Percentiles rank a stretch among this genome's conserved stretches.
These are phyloP conservation scores for Trichonephila clavipes DNA, from an alignment of 1,140 invertebrate species.

Conservation along the genomic window DNA sequence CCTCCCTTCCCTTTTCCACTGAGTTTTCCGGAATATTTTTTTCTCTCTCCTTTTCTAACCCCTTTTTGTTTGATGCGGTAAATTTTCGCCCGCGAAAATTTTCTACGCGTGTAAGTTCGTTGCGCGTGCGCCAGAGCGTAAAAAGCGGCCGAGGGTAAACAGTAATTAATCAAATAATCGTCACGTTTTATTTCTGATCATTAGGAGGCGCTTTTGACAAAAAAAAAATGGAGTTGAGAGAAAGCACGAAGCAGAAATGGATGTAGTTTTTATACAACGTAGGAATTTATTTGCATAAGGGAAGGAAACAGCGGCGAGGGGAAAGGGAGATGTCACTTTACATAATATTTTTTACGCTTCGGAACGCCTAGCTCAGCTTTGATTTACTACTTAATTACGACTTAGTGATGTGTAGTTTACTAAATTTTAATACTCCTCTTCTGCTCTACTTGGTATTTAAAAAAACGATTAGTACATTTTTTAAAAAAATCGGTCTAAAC, in stretches of 20 bases:
- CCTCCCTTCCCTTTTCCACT: background rate
- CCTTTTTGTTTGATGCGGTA: constrained; percentile 45
- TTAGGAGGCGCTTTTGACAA: constrained; percentile 9
- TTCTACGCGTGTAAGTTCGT: constrained; percentile 27
- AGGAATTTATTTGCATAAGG: constrained; percentile 1
- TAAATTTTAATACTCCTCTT: constrained; percentile 22
- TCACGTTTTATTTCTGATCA: constrained; percentile 66
- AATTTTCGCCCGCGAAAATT: constrained; percentile 16
- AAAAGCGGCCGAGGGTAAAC: constrained; percentile 61
- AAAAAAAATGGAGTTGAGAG: constrained; percentile 11
- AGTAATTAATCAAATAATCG: constrained; percentile 76
- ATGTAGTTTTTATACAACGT: background rate
- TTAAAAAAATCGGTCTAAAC: background rate
- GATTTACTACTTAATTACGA: constrained; percentile 62
- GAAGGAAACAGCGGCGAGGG: background rate
- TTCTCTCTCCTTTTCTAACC: background rate
- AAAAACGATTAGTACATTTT: background rate
- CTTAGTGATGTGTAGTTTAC: constrained; percentile 30
- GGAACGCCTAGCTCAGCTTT: background rate
- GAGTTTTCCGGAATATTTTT: background rate
- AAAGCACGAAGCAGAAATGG: constrained; percentile 31
- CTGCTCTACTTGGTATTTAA: background rate
- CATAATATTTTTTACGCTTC: constrained; percentile 4
- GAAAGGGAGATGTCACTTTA: background rate
- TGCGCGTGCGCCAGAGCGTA: constrained; percentile 34